These are phyloP conservation scores for Asteroscopus sphinx DNA, from an alignment of 2,888 invertebrate species.

Conservation along the genomic window DNA sequence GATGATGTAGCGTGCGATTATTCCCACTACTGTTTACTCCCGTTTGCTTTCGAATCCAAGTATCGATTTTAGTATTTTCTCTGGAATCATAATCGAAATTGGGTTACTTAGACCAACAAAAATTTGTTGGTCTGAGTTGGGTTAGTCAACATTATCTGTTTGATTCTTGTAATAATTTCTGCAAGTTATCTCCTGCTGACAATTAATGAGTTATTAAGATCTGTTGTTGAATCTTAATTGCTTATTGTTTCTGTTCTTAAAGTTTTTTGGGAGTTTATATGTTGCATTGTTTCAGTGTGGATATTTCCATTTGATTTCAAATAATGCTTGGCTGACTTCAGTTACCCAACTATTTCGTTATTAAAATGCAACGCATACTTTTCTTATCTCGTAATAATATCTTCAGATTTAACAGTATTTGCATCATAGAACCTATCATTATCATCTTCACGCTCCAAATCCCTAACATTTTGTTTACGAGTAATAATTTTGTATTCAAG, in stretches of 20 bases:
- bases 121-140: too few relatives aligned
- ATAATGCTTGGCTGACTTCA: constrained; percentile 6
- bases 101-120: too few relatives aligned
- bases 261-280: not conserved
- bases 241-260: not conserved
- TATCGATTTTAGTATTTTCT: constrained; percentile 6
- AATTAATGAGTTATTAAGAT: constrained; percentile 7
- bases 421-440: constrained; percentile 25
- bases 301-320: not conserved
- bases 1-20: constrained; percentile 41
- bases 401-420: constrained; percentile 31
- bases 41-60: constrained; percentile 13
- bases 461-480: constrained; percentile 35
- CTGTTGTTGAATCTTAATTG: not conserved
- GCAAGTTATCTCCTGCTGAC: constrained; percentile 1
- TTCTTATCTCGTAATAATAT: constrained; percentile 27
- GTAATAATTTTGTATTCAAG: constrained; percentile 46
- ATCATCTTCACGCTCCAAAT: constrained; percentile 49
- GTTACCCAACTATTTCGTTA: constrained; percentile 12
- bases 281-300: not conserved
- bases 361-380: constrained; percentile 25
- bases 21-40: constrained; percentile 40
- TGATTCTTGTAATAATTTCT: constrained; percentile 11
- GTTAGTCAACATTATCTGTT: constrained; percentile 13
- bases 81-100: not conserved